A percentile compares a stretch with the other conserved stretches of the same genome.
Conservation (phyloP, 2,888 invertebrate species). For the Chaetogeoica ovagalla region DNA sequence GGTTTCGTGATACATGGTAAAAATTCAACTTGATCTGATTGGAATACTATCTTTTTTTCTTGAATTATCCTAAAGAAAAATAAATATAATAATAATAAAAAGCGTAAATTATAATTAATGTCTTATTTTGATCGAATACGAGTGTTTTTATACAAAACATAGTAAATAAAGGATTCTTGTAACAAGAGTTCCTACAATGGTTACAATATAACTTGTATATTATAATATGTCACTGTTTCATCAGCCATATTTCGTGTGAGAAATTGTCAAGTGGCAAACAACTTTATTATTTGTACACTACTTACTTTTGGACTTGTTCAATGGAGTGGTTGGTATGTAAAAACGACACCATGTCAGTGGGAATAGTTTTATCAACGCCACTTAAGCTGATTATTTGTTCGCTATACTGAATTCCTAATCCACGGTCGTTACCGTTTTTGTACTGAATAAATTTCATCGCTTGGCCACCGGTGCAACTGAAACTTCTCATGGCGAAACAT, state of each 20-base stretch:
- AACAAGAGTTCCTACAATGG: too few species aligned
- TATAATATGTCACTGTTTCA: too few species aligned
- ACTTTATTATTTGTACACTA: neutral
- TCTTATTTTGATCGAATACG: neutral
- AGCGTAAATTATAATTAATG: neutral
- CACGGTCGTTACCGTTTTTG: conserved; percentile 62
- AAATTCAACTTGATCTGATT: conserved; percentile 65
- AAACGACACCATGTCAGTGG: conserved; percentile 65
- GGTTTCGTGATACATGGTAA: conserved; percentile 76
- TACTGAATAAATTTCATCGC: conserved; percentile 75
- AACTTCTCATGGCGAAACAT: neutral
- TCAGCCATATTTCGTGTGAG: too few species aligned
- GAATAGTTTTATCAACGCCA: conserved; percentile 64
- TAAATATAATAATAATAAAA: too few species aligned
- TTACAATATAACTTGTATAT: too few species aligned
- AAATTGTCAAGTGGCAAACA: too few species aligned
- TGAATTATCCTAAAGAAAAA: conserved; percentile 62
- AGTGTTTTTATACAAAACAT: neutral
- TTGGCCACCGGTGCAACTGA: conserved; percentile 56
- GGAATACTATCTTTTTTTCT: conserved; percentile 63
- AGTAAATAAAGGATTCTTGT: too few species aligned
- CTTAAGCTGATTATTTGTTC: conserved; percentile 72
- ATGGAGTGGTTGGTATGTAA: conserved; percentile 58
- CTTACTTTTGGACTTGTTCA: conserved; percentile 27
- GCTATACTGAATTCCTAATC: conserved; percentile 70